Conservation (phyloP, 2,113 vertebrate species). For the Oreochromis aureus region DNA sequence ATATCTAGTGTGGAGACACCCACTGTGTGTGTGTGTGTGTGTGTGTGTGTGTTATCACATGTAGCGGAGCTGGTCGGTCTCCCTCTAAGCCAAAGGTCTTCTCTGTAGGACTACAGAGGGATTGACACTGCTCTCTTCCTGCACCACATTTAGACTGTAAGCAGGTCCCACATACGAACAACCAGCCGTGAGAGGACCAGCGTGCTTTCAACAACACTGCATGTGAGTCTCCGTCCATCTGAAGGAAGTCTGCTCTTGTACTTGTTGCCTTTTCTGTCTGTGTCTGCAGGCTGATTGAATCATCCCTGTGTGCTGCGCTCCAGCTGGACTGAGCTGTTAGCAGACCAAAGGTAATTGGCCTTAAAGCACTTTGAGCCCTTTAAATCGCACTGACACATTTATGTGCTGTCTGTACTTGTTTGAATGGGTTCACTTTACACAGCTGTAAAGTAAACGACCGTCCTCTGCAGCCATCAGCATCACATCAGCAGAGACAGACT, state of each 20-base stretch:
- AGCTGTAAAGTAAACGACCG: background rate
- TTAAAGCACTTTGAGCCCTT: background rate
- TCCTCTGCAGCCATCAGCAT: background rate
- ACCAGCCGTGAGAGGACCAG: background rate
- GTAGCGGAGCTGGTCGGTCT: background rate
- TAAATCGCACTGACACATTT: background rate
- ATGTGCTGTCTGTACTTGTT: background rate
- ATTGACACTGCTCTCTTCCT: background rate
- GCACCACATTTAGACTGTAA: background rate
- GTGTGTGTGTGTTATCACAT: too few species aligned
- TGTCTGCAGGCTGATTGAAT: slow-evolving; percentile 34
- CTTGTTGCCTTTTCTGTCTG: background rate
- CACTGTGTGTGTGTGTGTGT: background rate
- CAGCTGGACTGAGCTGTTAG: slow-evolving; percentile 21
- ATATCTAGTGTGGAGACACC: slow-evolving; percentile 20
- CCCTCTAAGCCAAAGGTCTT: background rate
- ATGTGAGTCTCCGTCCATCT: background rate
- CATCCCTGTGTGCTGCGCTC: background rate
- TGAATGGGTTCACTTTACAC: background rate
- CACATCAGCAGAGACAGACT: background rate
- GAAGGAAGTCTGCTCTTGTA: background rate
- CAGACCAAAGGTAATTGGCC: slow-evolving; percentile 48
- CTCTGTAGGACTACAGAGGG: background rate
- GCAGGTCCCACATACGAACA: background rate
- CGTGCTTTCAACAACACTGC: background rate